These are phyloP conservation scores for Uropsilus gracilis DNA, from an alignment of 2,113 vertebrate genomes.

Conservation along the genomic window DNA sequence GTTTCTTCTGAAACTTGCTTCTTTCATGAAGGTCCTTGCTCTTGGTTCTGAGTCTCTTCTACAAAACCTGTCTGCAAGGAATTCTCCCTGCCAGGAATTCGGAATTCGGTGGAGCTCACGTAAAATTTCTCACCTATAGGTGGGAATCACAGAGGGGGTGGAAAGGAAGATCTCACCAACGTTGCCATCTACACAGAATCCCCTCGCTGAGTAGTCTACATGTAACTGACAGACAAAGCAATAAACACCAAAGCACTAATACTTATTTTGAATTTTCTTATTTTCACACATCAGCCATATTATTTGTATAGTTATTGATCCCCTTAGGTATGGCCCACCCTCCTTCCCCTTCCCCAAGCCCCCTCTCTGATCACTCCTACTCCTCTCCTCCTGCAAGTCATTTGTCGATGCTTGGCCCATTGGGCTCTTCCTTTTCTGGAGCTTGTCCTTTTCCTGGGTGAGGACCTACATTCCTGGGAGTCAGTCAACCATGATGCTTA, in stretches of 20 bases:
- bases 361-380: too few relatives aligned
- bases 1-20: not conserved
- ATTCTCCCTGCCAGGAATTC: not conserved
- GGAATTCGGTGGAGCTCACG: not conserved
- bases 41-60: conserved; percentile 1
- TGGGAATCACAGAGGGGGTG: not conserved
- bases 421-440: too few relatives aligned
- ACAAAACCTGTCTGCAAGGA: not conserved
- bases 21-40: not conserved
- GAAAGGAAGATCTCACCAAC: not conserved
- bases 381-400: too few relatives aligned
- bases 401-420: too few relatives aligned
- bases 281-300: too few relatives aligned
- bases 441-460: too few relatives aligned
- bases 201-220: not conserved
- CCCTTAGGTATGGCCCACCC: too few relatives aligned
- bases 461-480: too few relatives aligned
- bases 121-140: not conserved
- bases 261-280: too few relatives aligned
- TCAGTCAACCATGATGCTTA: too few relatives aligned
- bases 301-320: too few relatives aligned
- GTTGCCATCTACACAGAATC: not conserved
- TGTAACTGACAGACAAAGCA: not conserved
- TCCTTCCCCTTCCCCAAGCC: too few relatives aligned
- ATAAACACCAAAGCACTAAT: not conserved